A percentile compares a stretch with the other conserved stretches of the same genome.
Conservation (phyloP, 2,888 invertebrate species). For the Nomada lathburiana region DNA sequence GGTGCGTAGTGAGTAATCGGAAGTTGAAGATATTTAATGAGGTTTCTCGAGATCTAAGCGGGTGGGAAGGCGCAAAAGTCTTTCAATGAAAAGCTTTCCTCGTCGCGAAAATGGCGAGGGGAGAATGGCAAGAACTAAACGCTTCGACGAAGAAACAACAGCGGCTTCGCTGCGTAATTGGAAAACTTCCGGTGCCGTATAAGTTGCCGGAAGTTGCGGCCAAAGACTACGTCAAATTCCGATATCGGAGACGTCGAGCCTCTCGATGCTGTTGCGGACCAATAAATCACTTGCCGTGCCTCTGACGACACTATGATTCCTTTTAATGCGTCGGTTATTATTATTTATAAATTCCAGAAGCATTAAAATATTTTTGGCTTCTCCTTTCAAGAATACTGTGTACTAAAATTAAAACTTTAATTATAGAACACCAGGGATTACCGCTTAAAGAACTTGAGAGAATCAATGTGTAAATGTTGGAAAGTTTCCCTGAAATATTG, state of each 20-base stretch:
- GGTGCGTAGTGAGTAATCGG: slow-evolving; percentile 2
- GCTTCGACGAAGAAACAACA: slow-evolving; percentile 58
- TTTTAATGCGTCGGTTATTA: slow-evolving; percentile 26
- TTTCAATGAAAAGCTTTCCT: slow-evolving; percentile 38
- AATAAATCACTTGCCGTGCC: slow-evolving; percentile 50
- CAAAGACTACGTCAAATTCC: slow-evolving; percentile 31
- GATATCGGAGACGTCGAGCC: slow-evolving; percentile 43
- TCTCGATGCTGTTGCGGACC: slow-evolving; percentile 35
- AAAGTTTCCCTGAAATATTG: too few species aligned
- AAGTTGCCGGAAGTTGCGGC: slow-evolving; percentile 64
- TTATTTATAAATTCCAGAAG: not conserved
- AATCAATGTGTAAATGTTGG: too few species aligned
- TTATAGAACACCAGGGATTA: not conserved
- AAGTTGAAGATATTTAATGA: slow-evolving; percentile 48
- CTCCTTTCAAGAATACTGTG: not conserved
- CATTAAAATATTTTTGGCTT: not conserved
- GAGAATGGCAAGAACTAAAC: slow-evolving; percentile 62
- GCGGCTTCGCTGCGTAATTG: slow-evolving; percentile 69
- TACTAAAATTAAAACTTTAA: not conserved
- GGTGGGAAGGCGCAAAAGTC: slow-evolving; percentile 34
- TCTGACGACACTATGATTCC: slow-evolving; percentile 23
- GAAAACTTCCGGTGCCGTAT: slow-evolving; percentile 69
- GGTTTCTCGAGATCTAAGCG: slow-evolving; percentile 45
- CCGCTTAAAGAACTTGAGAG: not conserved
- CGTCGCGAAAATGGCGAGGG: slow-evolving; percentile 29